Evolutionary conservation across 2,888 invertebrate genomes (phyloP).

Genomic region (Polydrusus tereticollis): DNA sequence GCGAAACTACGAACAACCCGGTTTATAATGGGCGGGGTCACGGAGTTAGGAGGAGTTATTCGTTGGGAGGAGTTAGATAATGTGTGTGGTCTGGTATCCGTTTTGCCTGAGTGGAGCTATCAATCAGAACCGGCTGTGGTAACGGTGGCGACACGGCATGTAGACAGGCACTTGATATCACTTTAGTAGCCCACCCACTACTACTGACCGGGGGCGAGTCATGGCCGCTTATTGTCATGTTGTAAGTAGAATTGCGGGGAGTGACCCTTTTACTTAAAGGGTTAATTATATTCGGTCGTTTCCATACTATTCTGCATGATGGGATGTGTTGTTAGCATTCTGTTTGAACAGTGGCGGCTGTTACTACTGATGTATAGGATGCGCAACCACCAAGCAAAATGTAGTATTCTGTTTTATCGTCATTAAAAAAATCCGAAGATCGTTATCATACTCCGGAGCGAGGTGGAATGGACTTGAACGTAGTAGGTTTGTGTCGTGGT

Average conservation of each 20-base stretch:
- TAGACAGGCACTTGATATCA: slow-evolving; percentile 68
- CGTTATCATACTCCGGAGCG: too few species aligned
- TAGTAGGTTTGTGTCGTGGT: too few species aligned
- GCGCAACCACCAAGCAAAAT: too few species aligned
- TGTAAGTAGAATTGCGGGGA: slow-evolving; percentile 38
- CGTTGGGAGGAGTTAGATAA: slow-evolving; percentile 46
- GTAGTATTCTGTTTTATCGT: too few species aligned
- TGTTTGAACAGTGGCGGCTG: too few species aligned
- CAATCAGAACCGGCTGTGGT: slow-evolving; percentile 67
- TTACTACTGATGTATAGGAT: too few species aligned
- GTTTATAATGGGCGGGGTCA: slow-evolving; percentile 49
- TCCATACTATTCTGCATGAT: slow-evolving; percentile 41
- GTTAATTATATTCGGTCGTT: slow-evolving; percentile 40
- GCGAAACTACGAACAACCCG: slow-evolving; percentile 36
- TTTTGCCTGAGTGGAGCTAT: slow-evolving; percentile 66
- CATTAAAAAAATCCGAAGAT: too few species aligned
- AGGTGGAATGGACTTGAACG: too few species aligned
- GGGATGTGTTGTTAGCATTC: slow-evolving; percentile 34
- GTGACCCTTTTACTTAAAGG: slow-evolving; percentile 41
- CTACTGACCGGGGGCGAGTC: slow-evolving; percentile 62
- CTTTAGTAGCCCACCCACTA: slow-evolving; percentile 61
- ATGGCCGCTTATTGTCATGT: slow-evolving; percentile 57
- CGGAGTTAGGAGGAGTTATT: slow-evolving; percentile 40
- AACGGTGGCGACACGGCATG: slow-evolving; percentile 68
- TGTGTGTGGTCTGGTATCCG: slow-evolving; percentile 66